Base-by-base conservation (phyloP, 2,113 vertebrate genomes). In the Ptychochromis oligacanthus region DNA sequence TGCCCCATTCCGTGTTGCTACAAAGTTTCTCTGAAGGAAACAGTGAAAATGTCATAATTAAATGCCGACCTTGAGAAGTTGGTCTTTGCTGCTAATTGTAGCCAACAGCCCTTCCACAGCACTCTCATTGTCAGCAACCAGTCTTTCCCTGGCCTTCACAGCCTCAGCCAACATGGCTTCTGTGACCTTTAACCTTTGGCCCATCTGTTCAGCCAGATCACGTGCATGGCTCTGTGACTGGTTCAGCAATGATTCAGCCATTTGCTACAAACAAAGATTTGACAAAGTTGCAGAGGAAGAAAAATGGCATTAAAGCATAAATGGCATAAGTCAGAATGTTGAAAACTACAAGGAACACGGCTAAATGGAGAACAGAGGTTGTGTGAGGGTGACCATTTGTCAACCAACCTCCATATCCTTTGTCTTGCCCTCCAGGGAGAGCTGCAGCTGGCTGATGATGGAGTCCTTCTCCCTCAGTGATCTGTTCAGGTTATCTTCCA, bases 381-480 rank as follows among this genome's bases (percentile, higher is more conserved):
- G 5, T 31, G 61, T 49, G n/a, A 20, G 10, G 11, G 43, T 10
- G 24, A 38, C 13, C 36, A 13, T 59, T 49, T 22, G 12, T 31
- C 7, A 36, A 77, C 81, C 92, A 77, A 98, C 98, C 95, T 97
- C 96, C 56, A 97, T 89, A 75, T 97, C 96, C 70, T 95, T 95
- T 40, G 92, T 94, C 89, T 95, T 96, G 70, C 93, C 94, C 84
- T 96, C 92, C 81, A 96, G 91, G 70, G 94, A 88, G 88, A 95
- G 94, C 77, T 95, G 94, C 4, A 96, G 94, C 43, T 97, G 96
- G 81, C 95, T 94, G 83, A 96, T 95, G 59, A 95, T 95, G 85
- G 95, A 89, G 89, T 95, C 91, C 77, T 96, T 96, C 88, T 97
- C 97, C 81, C 97, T 93, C 61, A 97, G 75, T 14, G 96, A 93